Base-by-base conservation (phyloP, 2,113 vertebrate species). In the Grantiella picta region DNA sequence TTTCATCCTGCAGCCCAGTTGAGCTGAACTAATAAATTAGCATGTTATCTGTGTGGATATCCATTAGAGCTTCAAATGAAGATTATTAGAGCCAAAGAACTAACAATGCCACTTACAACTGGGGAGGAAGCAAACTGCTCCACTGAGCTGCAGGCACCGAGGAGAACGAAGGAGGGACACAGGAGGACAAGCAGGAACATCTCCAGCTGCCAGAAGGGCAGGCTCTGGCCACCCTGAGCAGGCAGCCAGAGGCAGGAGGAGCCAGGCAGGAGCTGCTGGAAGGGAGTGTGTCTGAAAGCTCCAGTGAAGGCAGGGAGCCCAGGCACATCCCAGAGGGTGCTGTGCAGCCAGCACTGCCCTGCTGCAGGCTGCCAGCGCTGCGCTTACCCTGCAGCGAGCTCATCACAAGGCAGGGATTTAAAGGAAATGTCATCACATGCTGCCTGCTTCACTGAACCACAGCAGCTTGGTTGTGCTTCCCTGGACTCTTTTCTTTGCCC, bases 1-100 rank as follows among this genome's bases (percentile, higher is more conserved):
- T 97, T 96, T 97, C 95, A 97, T 97, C 94, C 93, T 63, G 73
- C 95, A 94, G 85, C 91, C 96, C 94, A 95, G 82, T 96, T 97
- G 97, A 97, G 93, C 90, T 11, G 88, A 97, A 97, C 96, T 97
- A 97, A 97, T 97, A 97, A 97, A 97, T 97, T 95, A 97, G 93
- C 72, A 69, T 82, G 90, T 94, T 97, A 97, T 97, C 96, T 97
- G 91, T 38, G 82, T 89, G 94, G 91, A 69, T 94, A 96, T 96
- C 94, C 95, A 95, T 95, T 96, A 97, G 76, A 94, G 83, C 88
- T 95, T 80, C 86, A 95, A 91, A 94, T 82, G 61, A 91, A 94
- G 50, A 63, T 90, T 90, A 96, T 94, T 93, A 81, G 36, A 95
- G 81, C 73, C 84, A 85, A 90, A 95, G 88, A 73, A 60, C 79